phyloP scores from a whole-genome alignment of 2,797 vertebrate species.

The Arctocebus calabarensis region DNA sequence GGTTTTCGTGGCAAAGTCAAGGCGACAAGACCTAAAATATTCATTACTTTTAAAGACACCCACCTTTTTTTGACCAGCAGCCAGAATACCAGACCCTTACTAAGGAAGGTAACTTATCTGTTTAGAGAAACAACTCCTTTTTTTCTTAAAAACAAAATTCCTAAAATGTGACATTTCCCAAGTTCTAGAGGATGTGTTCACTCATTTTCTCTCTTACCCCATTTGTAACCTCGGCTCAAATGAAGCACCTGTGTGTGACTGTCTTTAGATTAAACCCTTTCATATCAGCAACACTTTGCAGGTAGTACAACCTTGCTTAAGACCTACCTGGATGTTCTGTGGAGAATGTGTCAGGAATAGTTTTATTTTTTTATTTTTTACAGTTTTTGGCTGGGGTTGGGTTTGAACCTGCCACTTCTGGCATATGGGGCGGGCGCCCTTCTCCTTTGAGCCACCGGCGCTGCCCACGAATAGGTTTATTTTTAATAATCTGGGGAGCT shows the following conservation, averaged over 20 bases:
- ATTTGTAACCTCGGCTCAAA: constrained; percentile 24
- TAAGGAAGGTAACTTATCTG: not conserved
- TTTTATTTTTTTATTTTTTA: constrained; percentile 69
- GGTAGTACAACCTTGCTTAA: not conserved
- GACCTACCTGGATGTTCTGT: not conserved
- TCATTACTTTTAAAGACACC: constrained; percentile 68
- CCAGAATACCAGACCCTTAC: not conserved
- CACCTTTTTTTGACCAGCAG: constrained; percentile 41
- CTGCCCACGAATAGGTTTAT: constrained; percentile 2
- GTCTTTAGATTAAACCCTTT: constrained; percentile 19
- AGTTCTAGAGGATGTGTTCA: not conserved
- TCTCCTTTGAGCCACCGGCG: too few relatives aligned
- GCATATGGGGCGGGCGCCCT: too few relatives aligned
- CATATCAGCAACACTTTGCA: not conserved
- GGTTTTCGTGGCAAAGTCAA: constrained; percentile 75
- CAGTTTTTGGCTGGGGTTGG: too few relatives aligned
- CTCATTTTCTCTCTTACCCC: not conserved
- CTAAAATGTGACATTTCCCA: not conserved
- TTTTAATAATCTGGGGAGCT: constrained; percentile 46
- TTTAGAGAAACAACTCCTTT: not conserved
- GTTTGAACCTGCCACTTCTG: too few relatives aligned
- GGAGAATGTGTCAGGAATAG: not conserved
- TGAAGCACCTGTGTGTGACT: not conserved
- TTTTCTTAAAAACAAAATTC: not conserved
- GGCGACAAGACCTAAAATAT: constrained; percentile 74